Base-by-base conservation (phyloP, 2,797 vertebrate species). In the Mormyrus hasselquistii region DNA sequence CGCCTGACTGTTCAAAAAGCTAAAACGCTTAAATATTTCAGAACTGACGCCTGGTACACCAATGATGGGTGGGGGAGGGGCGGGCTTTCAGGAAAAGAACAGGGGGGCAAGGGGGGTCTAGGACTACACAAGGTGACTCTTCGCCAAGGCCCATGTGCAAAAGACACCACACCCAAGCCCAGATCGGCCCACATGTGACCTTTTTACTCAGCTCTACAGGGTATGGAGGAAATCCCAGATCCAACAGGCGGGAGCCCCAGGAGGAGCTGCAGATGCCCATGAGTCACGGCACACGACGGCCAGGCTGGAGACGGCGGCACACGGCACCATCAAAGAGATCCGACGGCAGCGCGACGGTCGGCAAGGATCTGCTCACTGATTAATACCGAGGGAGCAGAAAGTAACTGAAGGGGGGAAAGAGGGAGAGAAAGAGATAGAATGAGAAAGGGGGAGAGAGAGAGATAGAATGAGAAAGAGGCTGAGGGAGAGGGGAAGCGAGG, bases 21-120 rank as follows among this genome's bases (percentile, higher is more conserved):
- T 25, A 16, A 19, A 10, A 73, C 4, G 59, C 57, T 25, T 87
- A 88, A 90, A 91, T 91, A 91, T 90, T 89, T 91, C 41, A 90
- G 82, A 12, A 29, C 12, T 19, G 49, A 52, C 10, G 1, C n/a
- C 19, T n/a, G 22, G 44, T 50, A 34, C 49, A 29, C n/a, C 44
- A 52, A 4, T 9, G n/a, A n/a, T 1, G 47, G 59, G 9, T 22
- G 47, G 82, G 22, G 82, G 22, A 8, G 47, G 44, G 19, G 6
- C 34, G 2, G 3, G 9, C 82, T 84, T 50, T 84, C 25, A 84
- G n/a, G n/a, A 12, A 52, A 50, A 49, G n/a, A 10, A 47, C 8
- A 12, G 2, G 16, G 1, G 73, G 10, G 38, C 2, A 1, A 0
- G 50, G 10, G 10, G 19, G 6, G 47, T 4, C 2, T 5, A 52